Conservation (phyloP, 2,113 vertebrate genomes). For the Chamaea fasciata region DNA sequence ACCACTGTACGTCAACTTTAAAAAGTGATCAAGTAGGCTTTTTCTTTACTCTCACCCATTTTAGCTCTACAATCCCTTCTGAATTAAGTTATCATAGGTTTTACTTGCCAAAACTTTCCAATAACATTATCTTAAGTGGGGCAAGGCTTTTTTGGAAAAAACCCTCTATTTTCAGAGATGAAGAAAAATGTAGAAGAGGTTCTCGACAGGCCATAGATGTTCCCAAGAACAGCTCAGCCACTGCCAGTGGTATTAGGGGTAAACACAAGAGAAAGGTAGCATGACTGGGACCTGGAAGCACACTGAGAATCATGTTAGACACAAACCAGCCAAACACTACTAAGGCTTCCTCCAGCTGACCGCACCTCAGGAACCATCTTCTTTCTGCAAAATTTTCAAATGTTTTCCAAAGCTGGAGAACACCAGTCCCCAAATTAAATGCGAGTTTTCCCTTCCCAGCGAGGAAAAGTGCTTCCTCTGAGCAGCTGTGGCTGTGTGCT, state of each 20-base stretch:
- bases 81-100: background rate
- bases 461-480: background rate
- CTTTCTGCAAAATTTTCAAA: background rate
- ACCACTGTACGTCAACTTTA: background rate
- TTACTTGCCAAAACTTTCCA: background rate
- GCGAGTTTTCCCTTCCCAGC: background rate
- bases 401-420: background rate
- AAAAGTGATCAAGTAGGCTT: background rate
- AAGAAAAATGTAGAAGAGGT: background rate
- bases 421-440: background rate
- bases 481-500: background rate
- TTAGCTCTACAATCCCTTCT: background rate
- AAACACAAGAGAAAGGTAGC: background rate
- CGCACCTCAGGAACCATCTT: background rate
- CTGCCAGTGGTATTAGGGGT: rapidly evolving
- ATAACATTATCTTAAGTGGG: background rate
- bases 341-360: background rate
- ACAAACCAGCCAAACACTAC: background rate
- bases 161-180: background rate
- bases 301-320: background rate
- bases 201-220: background rate
- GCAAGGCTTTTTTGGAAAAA: background rate
- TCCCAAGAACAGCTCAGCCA: background rate
- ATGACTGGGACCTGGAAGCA: background rate
- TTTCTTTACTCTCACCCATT: background rate